Evolutionary conservation across 1,140 invertebrate species (phyloP).

Genomic region (Drosophila funebris): DNA sequence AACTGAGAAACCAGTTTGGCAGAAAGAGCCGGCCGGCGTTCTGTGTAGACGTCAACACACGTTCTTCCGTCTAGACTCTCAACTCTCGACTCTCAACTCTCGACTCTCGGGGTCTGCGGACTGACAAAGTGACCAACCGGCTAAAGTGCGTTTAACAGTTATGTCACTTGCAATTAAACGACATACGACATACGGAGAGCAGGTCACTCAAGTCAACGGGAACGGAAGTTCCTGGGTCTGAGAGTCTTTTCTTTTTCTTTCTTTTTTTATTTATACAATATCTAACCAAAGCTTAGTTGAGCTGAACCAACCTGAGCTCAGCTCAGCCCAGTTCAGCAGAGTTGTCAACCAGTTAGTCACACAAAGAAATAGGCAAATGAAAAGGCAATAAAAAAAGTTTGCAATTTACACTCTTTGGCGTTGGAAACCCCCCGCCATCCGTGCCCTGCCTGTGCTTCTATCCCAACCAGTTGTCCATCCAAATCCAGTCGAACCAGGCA

Average conservation of each 20-base stretch:
- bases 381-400: conserved; percentile 68
- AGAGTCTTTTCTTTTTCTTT: conserved; percentile 8
- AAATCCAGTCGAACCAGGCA: conserved; percentile 72
- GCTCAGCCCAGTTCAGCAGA: not conserved
- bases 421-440: not conserved
- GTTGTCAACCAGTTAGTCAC: conserved; percentile 29
- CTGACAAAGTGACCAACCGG: conserved; percentile 24
- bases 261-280: not conserved
- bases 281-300: not conserved
- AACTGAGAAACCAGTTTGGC: conserved; percentile 61
- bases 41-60: conserved; percentile 51
- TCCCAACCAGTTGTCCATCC: conserved; percentile 58
- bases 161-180: conserved; percentile 59
- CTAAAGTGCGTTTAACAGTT: conserved; percentile 75
- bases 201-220: conserved; percentile 52
- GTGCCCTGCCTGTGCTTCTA: not conserved
- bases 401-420: conserved; percentile 70
- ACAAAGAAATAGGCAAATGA: conserved; percentile 64
- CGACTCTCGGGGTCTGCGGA: conserved; percentile 35
- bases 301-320: not conserved
- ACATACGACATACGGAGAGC: conserved; percentile 16
- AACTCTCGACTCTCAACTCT: not conserved
- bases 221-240: conserved; percentile 53
- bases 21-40: conserved; percentile 71
- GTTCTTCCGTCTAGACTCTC: conserved; percentile 38